These are phyloP conservation scores for Drosophila grimshawi DNA, from an alignment of 1,140 invertebrate species.

Conservation along the genomic window DNA sequence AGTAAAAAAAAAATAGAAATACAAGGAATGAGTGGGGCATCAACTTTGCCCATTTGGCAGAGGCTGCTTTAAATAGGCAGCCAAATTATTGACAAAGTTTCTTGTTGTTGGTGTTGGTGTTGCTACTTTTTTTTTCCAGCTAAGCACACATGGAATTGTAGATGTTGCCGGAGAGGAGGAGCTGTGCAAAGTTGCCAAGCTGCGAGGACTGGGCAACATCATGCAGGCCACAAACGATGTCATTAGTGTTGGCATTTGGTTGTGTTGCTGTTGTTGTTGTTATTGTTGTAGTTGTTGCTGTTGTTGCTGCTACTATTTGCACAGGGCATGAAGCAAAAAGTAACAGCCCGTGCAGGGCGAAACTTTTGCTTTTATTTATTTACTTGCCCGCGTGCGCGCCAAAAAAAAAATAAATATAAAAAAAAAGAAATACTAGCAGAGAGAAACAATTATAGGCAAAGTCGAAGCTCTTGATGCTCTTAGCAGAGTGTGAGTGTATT, in stretches of 20 bases:
- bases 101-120: constrained; percentile 15
- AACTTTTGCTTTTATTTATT: constrained; percentile 79
- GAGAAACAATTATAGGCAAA: constrained; percentile 43
- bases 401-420: constrained; percentile 26
- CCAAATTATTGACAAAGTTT: constrained; percentile 78
- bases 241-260: constrained; percentile 72
- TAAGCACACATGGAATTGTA: constrained; percentile 49
- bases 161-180: background rate
- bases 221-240: constrained; percentile 70
- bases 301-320: constrained; percentile 55
- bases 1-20: constrained; percentile 25
- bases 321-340: constrained; percentile 46
- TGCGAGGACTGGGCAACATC: constrained; percentile 12
- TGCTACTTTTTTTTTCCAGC: background rate
- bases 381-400: constrained; percentile 56
- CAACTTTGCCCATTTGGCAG: constrained; percentile 29
- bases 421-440: constrained; percentile 12
- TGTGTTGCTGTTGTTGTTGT: constrained; percentile 20
- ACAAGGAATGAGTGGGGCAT: constrained; percentile 12
- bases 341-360: constrained; percentile 63
- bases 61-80: constrained; percentile 77
- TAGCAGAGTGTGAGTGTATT: background rate
- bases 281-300: constrained; percentile 13
- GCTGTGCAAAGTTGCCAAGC: background rate
- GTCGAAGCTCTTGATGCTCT: constrained; percentile 52